These are phyloP conservation scores for Tiphia femorata DNA, from an alignment of 2,888 invertebrate genomes.

Conservation along the genomic window DNA sequence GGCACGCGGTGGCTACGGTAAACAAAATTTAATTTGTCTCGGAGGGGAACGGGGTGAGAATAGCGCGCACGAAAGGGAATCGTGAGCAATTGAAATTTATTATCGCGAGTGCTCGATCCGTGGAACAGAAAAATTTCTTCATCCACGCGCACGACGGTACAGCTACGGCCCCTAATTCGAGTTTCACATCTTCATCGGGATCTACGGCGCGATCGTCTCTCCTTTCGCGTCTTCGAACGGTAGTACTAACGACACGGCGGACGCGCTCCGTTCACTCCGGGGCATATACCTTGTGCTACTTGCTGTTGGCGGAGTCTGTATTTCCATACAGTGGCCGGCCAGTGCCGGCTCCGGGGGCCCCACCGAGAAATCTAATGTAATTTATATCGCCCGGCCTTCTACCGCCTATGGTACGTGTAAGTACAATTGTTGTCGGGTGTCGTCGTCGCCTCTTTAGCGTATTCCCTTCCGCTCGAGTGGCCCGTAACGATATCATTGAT, in stretches of 20 bases:
- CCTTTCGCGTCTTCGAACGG: no score
- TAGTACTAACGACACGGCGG: no score
- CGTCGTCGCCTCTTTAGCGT: not conserved
- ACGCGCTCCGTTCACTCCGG: conserved; percentile 6
- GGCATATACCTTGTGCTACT: conserved; percentile 18
- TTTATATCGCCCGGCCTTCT: conserved; percentile 11
- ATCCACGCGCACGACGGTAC: conserved; percentile 6
- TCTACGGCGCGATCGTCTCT: no score
- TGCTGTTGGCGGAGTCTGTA: conserved; percentile 12
- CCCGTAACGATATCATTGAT: not conserved
- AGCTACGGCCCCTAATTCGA: conserved; percentile 41
- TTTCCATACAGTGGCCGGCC: conserved; percentile 11
- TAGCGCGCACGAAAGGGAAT: no score
- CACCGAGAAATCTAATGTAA: conserved; percentile 22
- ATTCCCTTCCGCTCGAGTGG: not conserved
- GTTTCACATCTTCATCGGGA: conserved; percentile 46
- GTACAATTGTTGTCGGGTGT: no score
- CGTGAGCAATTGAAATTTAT: no score
- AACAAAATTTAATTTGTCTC: conserved; percentile 36
- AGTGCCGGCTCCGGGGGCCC: no score
- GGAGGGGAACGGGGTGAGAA: not conserved
- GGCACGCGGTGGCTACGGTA: conserved; percentile 34
- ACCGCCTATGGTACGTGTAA: not conserved
- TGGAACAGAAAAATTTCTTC: conserved; percentile 10
- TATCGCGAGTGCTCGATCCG: no score